phyloP scores from a whole-genome alignment of 1,140 invertebrate species.

The Physella acuta region DNA sequence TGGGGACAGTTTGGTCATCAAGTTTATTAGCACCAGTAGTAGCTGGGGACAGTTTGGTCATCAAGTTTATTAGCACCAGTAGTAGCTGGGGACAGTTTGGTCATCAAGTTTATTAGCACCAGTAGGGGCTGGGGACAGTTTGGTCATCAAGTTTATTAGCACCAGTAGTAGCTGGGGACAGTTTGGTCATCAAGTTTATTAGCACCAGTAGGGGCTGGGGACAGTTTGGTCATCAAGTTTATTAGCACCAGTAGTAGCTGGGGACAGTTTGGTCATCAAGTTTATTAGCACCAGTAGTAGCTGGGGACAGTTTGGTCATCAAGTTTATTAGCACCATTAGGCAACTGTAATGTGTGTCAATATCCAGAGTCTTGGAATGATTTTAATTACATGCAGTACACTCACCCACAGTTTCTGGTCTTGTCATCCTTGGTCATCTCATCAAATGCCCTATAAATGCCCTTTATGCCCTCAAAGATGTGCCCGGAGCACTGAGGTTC shows the following conservation, averaged over 20 bases:
- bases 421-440: neutral
- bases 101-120: neutral
- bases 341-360: neutral
- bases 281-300: no score
- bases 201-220: neutral
- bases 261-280: neutral
- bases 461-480: conserved; percentile 13
- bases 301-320: neutral
- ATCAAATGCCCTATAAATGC: conserved; percentile 5
- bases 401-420: conserved; percentile 11
- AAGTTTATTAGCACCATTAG: no score
- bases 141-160: neutral
- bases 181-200: neutral
- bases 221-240: neutral
- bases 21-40: no score
- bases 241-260: no score
- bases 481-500: conserved; percentile 4
- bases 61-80: no score
- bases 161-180: neutral
- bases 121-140: neutral
- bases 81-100: neutral
- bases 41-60: neutral
- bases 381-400: no score
- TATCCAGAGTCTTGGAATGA: no score
- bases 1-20: neutral